These are phyloP conservation scores for Eupithecia pulchellata DNA, from an alignment of 2,888 invertebrate genomes.

Conservation along the genomic window DNA sequence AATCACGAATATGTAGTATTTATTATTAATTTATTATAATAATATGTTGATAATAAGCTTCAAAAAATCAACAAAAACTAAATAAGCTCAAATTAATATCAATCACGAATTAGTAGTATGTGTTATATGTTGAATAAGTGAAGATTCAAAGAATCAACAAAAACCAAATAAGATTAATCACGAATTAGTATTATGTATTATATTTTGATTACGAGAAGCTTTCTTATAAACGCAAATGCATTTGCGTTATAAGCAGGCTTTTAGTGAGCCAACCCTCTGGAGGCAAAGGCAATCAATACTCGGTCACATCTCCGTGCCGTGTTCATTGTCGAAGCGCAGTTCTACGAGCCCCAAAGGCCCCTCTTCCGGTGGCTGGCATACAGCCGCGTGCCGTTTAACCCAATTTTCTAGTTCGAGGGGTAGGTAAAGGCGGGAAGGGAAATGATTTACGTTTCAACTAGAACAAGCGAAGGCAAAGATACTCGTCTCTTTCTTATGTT, in stretches of 20 bases:
- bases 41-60: too few relatives aligned
- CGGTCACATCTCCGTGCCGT: constrained; percentile 81
- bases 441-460: constrained; percentile 53
- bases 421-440: constrained; percentile 56
- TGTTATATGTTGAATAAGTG: too few relatives aligned
- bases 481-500: constrained; percentile 7
- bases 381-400: constrained; percentile 83
- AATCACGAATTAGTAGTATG: too few relatives aligned
- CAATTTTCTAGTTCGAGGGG: constrained; percentile 82
- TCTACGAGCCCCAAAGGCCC: constrained; percentile 78
- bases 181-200: not conserved
- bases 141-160: too few relatives aligned
- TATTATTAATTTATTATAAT: too few relatives aligned
- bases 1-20: not conserved
- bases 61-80: too few relatives aligned
- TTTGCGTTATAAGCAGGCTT: constrained; percentile 25
- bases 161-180: not conserved
- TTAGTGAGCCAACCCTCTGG: constrained; percentile 41
- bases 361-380: constrained; percentile 72
- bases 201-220: not conserved
- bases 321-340: constrained; percentile 80
- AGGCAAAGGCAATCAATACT: constrained; percentile 81
- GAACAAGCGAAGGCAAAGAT: constrained; percentile 5
- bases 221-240: too few relatives aligned
- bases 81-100: too few relatives aligned